phyloP scores from a whole-genome alignment of 2,113 vertebrate species.

The Callionymus lyra region DNA sequence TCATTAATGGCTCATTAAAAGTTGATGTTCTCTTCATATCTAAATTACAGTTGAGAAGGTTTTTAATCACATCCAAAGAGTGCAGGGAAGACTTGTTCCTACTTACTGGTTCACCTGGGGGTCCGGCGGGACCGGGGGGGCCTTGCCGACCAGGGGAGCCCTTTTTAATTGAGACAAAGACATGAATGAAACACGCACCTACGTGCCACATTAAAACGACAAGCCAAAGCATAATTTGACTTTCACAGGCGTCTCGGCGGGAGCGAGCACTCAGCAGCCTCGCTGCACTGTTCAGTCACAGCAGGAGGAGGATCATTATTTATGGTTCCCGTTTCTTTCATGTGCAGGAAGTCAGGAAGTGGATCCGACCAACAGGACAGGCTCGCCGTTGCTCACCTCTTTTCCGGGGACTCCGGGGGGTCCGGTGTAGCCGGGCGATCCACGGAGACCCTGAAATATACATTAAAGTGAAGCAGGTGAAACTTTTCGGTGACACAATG shows the following conservation, averaged over 20 bases:
- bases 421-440: conserved; percentile 78
- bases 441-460: conserved; percentile 74
- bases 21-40: too few species aligned
- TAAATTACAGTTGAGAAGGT: too few species aligned
- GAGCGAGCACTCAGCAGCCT: conserved; percentile 27
- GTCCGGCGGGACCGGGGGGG: conserved; percentile 81
- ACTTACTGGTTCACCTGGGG: conserved; percentile 91
- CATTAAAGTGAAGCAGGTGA: conserved; percentile 1
- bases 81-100: conserved; percentile 16
- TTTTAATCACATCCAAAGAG: background rate
- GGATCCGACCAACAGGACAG: conserved; percentile 1
- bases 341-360: conserved; percentile 14
- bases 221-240: conserved; percentile 11
- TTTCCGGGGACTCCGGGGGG: conserved; percentile 72
- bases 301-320: conserved; percentile 21
- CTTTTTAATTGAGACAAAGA: conserved; percentile 68
- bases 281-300: conserved; percentile 30
- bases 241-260: conserved; percentile 30
- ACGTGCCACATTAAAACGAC: conserved; percentile 16
- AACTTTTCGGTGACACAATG: background rate
- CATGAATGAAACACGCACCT: conserved; percentile 23
- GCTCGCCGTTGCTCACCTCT: conserved; percentile 66
- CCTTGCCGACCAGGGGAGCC: conserved; percentile 84
- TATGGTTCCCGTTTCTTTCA: conserved; percentile 23
- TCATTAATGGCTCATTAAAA: too few species aligned